phyloP scores from a whole-genome alignment of 2,113 vertebrate genomes.

The Zingel zingel region DNA sequence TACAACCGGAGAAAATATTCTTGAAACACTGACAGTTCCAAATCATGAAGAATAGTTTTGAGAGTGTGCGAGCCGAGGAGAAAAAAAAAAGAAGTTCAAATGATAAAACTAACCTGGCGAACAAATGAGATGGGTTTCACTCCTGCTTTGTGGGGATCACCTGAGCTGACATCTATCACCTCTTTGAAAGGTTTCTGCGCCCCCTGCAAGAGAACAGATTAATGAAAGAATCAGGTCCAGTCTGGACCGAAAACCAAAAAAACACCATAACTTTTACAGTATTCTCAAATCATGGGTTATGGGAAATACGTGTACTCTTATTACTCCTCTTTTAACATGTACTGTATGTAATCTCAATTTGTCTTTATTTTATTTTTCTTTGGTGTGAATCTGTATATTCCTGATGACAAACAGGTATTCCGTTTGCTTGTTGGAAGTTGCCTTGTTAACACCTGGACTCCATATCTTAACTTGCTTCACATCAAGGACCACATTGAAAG shows the following conservation, averaged over 20 bases:
- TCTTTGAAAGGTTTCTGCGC: conserved; percentile 32
- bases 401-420: background rate
- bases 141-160: conserved; percentile 61
- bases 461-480: background rate
- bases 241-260: background rate
- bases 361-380: background rate
- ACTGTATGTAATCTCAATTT: background rate
- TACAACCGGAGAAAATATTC: too few species aligned
- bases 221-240: background rate
- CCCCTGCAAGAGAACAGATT: conserved; percentile 46
- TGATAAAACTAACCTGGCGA: conserved; percentile 65
- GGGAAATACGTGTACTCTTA: background rate
- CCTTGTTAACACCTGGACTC: background rate
- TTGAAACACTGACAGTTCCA: too few species aligned
- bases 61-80: too few species aligned
- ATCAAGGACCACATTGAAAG: background rate
- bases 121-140: conserved; percentile 71
- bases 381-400: background rate
- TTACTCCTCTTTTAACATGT: background rate
- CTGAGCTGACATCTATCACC: conserved; percentile 64
- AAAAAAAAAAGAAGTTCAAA: background rate
- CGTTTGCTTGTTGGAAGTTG: background rate
- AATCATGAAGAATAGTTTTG: background rate
- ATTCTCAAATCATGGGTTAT: background rate
- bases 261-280: background rate